Conservation (phyloP, 2,797 vertebrate species). For the Choloepus didactylus region DNA sequence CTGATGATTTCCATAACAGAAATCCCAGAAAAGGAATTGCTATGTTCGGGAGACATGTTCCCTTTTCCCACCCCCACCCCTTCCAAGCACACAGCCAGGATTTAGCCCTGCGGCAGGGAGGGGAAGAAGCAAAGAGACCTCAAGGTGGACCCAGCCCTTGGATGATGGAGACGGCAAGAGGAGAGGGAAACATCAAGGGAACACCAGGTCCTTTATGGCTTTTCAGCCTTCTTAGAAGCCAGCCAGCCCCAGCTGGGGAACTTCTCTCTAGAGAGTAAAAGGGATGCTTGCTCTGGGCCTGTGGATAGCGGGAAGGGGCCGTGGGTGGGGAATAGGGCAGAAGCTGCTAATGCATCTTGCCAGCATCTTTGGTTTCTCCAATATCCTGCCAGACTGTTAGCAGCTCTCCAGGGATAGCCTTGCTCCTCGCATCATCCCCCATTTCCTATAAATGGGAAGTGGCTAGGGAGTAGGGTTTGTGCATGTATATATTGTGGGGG, state of each 20-base stretch:
- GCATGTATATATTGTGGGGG: background rate
- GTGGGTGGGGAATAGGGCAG: conserved; percentile 46
- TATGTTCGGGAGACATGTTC: background rate
- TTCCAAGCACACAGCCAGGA: background rate
- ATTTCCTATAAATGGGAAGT: conserved; percentile 83
- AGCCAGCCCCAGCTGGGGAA: background rate
- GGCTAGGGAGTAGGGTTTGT: conserved; percentile 58
- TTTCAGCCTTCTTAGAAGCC: conserved; percentile 14
- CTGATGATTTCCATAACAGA: conserved; percentile 21
- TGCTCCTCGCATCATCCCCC: conserved; percentile 77
- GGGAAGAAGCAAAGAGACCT: background rate
- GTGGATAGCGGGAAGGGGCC: conserved; percentile 71
- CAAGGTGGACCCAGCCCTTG: background rate
- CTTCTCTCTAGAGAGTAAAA: background rate
- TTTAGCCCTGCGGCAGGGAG: background rate
- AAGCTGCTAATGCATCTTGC: conserved; percentile 80
- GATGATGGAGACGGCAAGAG: background rate
- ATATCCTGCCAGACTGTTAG: conserved; percentile 84
- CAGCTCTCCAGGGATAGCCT: conserved; percentile 80
- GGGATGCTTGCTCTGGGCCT: conserved; percentile 54
- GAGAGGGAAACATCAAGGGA: background rate
- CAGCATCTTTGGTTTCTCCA: conserved; percentile 83
- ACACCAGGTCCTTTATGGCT: background rate
- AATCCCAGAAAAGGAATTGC: conserved; percentile 38
- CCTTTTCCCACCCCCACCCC: background rate